Evolutionary conservation across 2,888 invertebrate species (phyloP), one percentile per base, ranked within the genome.

Genomic region (Eremobia ochroleuca): DNA sequence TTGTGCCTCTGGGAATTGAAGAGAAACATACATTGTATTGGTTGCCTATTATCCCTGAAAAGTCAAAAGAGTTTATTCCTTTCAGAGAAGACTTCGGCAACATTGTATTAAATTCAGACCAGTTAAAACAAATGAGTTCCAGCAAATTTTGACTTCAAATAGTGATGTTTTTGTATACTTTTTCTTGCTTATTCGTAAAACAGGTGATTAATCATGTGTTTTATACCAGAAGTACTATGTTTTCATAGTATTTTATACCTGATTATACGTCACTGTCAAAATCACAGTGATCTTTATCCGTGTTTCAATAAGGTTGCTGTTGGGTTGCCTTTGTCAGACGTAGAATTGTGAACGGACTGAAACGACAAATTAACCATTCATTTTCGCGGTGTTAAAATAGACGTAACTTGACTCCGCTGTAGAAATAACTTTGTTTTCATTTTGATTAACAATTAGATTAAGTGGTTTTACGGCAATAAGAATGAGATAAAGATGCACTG

Each of bases 1-100:
- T 68, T 59, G 34, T 61, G 13, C 31, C 68, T 55, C 37, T 73
- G 83, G 61, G 81, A 77, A 68, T 71, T 73, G 73, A 67, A 71
- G 52, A 77, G 40, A 61, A 73, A 34, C 66, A 61, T 62, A 84
- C 77, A 73, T 77, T 81, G 85, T 81, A 83, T 68, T 37, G 55
- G 46, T 61, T 64, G 37, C 9, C 59, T 80, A n/a, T 73, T 76
- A 61, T 73, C 31, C 73, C 34, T 40, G 15, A 9, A 64, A 37
- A 69, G 11, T 68, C 46, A 71, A 71, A 67, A 15, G 40, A 59
- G 49, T 75, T 49, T 25, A 58, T 2, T 52, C 21, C 21, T 18
- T 46, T 34, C 25, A 13, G 25, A 34, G 31, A n/a, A 34, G 13
- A 43, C 1, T 73, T 73, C 4, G 21, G 5, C 46, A 5, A 52